Conservation (phyloP, 2,797 vertebrate species). For the Amazona finschi region DNA sequence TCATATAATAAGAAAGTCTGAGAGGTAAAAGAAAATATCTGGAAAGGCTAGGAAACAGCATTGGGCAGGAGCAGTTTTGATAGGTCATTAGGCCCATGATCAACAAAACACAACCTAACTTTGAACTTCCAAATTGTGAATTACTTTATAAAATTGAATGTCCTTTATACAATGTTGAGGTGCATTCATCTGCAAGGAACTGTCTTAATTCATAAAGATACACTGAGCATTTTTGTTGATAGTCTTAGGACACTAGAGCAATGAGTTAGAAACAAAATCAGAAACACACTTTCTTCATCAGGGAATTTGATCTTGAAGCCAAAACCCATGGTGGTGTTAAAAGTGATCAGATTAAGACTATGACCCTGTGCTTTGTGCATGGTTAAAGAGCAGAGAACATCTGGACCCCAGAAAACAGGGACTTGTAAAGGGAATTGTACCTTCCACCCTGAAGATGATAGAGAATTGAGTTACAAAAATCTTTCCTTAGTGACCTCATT, state of each 20-base stretch:
- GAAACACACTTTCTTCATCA: neutral
- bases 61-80: neutral
- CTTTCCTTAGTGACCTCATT: neutral
- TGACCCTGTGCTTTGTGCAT: neutral
- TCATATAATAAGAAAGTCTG: neutral
- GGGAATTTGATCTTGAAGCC: neutral
- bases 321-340: neutral
- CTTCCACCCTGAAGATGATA: neutral
- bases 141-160: neutral
- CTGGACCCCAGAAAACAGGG: neutral
- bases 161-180: accelerated
- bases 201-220: neutral
- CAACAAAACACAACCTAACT: neutral
- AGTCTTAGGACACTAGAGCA: neutral
- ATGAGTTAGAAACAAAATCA: neutral
- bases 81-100: neutral
- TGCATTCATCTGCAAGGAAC: neutral
- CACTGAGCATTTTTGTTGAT: accelerated
- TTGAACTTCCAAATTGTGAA: neutral
- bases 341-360: neutral
- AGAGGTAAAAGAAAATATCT: neutral
- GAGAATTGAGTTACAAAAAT: neutral
- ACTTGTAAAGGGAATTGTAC: neutral
- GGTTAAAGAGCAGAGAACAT: neutral
- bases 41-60: neutral